Evolutionary conservation across 2,797 vertebrate species (phyloP).

Genomic region (Cossypha heuglini): DNA sequence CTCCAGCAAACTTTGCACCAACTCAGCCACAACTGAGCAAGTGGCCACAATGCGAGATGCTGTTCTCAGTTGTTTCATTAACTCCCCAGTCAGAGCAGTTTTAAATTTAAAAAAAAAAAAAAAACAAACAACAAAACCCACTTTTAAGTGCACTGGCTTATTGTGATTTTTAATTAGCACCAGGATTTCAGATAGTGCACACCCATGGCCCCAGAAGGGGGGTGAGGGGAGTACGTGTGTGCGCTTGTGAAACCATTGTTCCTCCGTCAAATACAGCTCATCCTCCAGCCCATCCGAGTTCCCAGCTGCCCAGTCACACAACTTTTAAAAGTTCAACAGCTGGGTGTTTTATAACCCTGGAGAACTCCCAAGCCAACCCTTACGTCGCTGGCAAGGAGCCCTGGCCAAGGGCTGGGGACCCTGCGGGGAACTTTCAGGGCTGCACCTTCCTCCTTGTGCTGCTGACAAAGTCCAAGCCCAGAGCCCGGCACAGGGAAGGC

Average conservation of each 20-base stretch:
- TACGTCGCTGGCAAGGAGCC: not conserved
- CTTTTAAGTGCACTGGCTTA: not conserved
- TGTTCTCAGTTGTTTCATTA: not conserved
- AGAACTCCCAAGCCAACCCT: not conserved
- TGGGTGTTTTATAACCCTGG: not conserved
- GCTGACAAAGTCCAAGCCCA: not conserved
- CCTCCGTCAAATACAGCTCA: not conserved
- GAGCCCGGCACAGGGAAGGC: not conserved
- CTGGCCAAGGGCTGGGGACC: not conserved
- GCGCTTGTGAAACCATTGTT: not conserved
- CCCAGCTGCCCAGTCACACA: conserved; percentile 21
- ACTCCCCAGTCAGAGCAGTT: not conserved
- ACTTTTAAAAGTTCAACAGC: conserved; percentile 6
- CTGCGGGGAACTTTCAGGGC: not conserved
- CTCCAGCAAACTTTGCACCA: not conserved
- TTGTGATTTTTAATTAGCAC: not conserved
- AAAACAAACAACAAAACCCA: not conserved
- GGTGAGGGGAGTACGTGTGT: not conserved
- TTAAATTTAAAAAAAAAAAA: not conserved
- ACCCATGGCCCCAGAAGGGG: not conserved
- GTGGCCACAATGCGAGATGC: not conserved
- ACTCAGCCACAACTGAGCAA: not conserved
- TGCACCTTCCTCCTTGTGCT: not conserved
- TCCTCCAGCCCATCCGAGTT: not conserved
- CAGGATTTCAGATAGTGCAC: conserved; percentile 16